Evolutionary conservation across 64 coral and sea anemone genomes (phyloP), one percentile per base, ranked within the genome.

Genomic region (Montipora sp.): DNA sequence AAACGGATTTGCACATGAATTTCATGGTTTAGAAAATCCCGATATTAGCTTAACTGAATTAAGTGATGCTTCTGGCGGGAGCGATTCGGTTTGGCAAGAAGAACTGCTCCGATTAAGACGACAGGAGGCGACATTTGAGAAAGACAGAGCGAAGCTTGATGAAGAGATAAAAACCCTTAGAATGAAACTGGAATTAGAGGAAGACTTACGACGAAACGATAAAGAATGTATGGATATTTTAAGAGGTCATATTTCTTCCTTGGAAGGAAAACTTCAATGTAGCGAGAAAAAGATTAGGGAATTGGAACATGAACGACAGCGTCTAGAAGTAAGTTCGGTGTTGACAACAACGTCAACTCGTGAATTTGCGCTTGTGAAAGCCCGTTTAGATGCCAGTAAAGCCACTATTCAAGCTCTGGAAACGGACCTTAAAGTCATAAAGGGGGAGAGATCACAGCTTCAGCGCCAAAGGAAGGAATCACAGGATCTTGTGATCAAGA

Each of bases 181-280:
- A 21, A 78, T 95, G 47, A 95, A 91, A 65, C 57, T 95, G 76
- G 94, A 95, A 61, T 84, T 95, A 5, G 94, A 95, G 77, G 94
- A 95, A 88, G 88, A 95, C 77, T 53, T 95, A 69, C 75, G 94
- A 24, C 90, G 94, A 7, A 95, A 95, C 51, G 94, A 95, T 81
- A 95, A 95, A 77, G 94, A 95, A 70, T 95, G 94, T 70, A 95
- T 95, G 90, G 94, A 95, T 88, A 95, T 95, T 75, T 73, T 95
- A 57, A 73, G 94, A 88, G 77, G 84, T 46, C 94, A 95, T 83
- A 95, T 95, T 18, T 87, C 83, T 71, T 74, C 86, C 50, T 77
- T 95, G 15, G 94, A 95, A 69, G 94, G 90, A 59, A 95, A 95
- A 79, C 94, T 95, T 2, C 94, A 95, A 19, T 80, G 80, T 58